A percentile compares a stretch with the other conserved stretches of the same genome.
Conservation (phyloP, 2,797 vertebrate genomes). For the Semotilus atromaculatus region DNA sequence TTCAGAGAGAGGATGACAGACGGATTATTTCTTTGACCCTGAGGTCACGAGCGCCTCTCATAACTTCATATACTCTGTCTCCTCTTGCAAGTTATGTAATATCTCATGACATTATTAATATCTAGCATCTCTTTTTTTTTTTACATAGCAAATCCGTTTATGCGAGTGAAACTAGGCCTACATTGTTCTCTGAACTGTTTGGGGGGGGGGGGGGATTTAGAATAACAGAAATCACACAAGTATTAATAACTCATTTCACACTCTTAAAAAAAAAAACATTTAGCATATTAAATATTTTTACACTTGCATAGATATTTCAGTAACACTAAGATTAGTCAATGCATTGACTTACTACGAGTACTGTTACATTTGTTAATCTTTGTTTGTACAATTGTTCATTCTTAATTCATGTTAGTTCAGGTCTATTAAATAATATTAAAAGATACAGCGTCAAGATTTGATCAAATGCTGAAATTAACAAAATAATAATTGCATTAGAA, state of each 20-base stretch:
- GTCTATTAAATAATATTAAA: background rate
- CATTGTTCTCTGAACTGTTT: background rate
- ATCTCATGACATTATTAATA: conserved; percentile 18
- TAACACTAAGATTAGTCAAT: background rate
- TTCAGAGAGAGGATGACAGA: background rate
- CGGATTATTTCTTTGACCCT: background rate
- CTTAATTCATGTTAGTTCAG: background rate
- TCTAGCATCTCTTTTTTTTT: conserved; percentile 1
- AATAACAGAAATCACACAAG: background rate
- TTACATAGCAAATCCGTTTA: background rate
- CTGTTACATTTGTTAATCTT: background rate
- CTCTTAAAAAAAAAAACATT: background rate
- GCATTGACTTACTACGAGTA: background rate
- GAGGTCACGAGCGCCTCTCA: background rate
- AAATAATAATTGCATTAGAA: background rate
- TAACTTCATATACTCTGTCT: background rate
- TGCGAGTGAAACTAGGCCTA: background rate
- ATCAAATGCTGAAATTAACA: background rate
- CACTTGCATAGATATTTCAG: background rate
- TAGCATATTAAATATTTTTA: background rate
- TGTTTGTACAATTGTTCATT: background rate
- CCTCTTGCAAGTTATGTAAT: conserved; percentile 10
- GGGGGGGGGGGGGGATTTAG: background rate
- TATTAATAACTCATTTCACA: background rate
- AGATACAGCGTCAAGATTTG: background rate